Conservation (phyloP, 2,113 vertebrate species). For the Chaenogobius annularis region DNA sequence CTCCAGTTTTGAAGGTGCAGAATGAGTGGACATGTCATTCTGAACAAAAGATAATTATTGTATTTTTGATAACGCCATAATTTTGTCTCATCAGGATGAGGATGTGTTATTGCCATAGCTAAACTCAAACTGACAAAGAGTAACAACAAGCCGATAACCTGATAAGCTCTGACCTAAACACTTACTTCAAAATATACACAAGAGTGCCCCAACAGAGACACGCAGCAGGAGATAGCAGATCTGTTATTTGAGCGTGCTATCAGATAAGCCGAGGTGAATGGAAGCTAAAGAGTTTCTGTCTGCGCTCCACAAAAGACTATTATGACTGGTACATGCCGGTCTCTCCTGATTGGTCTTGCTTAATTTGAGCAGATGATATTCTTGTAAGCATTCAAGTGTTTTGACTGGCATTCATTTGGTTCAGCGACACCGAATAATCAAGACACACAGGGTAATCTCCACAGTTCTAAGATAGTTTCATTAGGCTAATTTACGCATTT, state of each 20-base stretch:
- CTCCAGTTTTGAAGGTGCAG: too few species aligned
- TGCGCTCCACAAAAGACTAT: slow-evolving; percentile 71
- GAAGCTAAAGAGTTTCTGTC: slow-evolving; percentile 56
- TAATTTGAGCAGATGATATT: slow-evolving; percentile 44
- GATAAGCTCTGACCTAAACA: slow-evolving; percentile 29
- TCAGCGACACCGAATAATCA: slow-evolving; percentile 45
- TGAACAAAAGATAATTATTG: too few species aligned
- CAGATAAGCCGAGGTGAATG: slow-evolving; percentile 41
- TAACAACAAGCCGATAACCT: slow-evolving; percentile 37
- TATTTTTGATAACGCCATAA: not conserved
- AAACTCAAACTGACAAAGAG: slow-evolving; percentile 12
- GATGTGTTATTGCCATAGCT: slow-evolving; percentile 29
- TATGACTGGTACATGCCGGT: slow-evolving; percentile 52
- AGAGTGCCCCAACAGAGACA: not conserved
- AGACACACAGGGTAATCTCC: slow-evolving; percentile 50
- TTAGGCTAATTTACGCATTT: slow-evolving; percentile 12
- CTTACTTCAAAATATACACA: slow-evolving; percentile 7
- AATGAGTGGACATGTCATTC: too few species aligned
- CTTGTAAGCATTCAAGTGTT: slow-evolving; percentile 19
- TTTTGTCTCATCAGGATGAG: slow-evolving; percentile 19
- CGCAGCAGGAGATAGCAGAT: slow-evolving; percentile 17
- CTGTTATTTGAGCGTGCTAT: slow-evolving; percentile 35
- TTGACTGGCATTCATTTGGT: slow-evolving; percentile 44
- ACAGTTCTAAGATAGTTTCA: slow-evolving; percentile 29
- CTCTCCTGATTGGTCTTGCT: slow-evolving; percentile 14